Percentiles rank a stretch among this genome's conserved stretches.
Evolutionary conservation across 2,888 invertebrate species (phyloP).

Genomic region (Cephus nigrinus): DNA sequence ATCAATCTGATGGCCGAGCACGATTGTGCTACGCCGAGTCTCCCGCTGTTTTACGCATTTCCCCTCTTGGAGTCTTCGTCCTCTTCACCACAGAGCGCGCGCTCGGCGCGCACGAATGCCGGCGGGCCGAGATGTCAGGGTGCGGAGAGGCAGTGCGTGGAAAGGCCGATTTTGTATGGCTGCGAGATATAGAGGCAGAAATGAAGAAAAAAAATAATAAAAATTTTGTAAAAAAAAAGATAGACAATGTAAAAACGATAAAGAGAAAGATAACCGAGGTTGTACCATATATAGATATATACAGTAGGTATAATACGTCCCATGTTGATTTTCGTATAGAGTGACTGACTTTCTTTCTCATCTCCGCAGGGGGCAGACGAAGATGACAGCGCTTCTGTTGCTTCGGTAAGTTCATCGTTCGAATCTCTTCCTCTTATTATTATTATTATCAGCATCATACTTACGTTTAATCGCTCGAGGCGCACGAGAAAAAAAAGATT

Average conservation of each 20-base stretch:
- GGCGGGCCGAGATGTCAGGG: background rate
- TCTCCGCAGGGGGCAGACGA: slow-evolving; percentile 77
- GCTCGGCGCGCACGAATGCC: background rate
- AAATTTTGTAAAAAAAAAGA: background rate
- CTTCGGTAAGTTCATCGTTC: slow-evolving; percentile 74
- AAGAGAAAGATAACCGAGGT: background rate
- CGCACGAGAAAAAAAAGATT: background rate
- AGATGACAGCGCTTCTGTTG: slow-evolving; percentile 78
- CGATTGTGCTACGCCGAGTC: slow-evolving; percentile 45
- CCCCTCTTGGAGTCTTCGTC: slow-evolving; percentile 22
- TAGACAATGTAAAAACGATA: background rate
- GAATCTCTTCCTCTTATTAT: slow-evolving; percentile 18
- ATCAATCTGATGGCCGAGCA: slow-evolving; percentile 56
- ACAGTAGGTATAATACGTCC: slow-evolving; percentile 17
- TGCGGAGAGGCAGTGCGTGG: background rate
- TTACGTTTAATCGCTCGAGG: slow-evolving; percentile 1
- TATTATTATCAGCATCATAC: slow-evolving; percentile 25
- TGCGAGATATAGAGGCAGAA: background rate
- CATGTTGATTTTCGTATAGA: slow-evolving; percentile 40
- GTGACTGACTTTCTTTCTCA: slow-evolving; percentile 51
- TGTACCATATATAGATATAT: background rate
- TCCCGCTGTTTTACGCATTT: slow-evolving; percentile 56
- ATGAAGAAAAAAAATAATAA: background rate
- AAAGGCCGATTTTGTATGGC: background rate
- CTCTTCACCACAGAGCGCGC: slow-evolving; percentile 25